These are phyloP conservation scores for Fregetta grallaria DNA, from an alignment of 2,113 vertebrate genomes.

Conservation along the genomic window DNA sequence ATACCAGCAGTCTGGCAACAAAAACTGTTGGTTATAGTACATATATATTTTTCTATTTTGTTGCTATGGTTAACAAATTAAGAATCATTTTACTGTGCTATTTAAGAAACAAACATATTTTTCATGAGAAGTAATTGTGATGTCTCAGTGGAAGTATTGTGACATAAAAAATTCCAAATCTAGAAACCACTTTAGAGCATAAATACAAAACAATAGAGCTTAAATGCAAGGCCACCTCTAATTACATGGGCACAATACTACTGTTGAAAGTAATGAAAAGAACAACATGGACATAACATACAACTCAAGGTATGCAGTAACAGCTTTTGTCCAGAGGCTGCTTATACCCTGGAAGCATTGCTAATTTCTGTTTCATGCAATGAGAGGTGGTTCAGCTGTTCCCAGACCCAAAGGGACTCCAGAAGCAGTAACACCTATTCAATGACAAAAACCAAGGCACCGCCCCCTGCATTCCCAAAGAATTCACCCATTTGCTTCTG, in stretches of 20 bases:
- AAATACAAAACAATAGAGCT: background rate
- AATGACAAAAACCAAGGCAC: background rate
- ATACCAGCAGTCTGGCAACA: background rate
- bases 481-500: background rate
- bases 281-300: background rate
- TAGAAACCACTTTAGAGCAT: background rate
- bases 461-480: accelerated
- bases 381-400: background rate
- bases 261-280: background rate
- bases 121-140: background rate
- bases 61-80: background rate
- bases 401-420: background rate
- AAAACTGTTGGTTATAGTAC: background rate
- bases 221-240: background rate
- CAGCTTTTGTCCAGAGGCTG: background rate
- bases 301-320: background rate
- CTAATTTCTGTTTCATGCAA: background rate
- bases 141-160: background rate
- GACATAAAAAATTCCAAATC: background rate
- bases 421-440: background rate
- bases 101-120: background rate
- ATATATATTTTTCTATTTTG: background rate
- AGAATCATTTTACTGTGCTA: background rate
- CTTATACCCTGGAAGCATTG: background rate
- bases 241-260: background rate